Percentiles rank a stretch among this genome's conserved stretches.
These are phyloP conservation scores for Psettodes erumei DNA, from an alignment of 2,113 vertebrate genomes.

Conservation along the genomic window DNA sequence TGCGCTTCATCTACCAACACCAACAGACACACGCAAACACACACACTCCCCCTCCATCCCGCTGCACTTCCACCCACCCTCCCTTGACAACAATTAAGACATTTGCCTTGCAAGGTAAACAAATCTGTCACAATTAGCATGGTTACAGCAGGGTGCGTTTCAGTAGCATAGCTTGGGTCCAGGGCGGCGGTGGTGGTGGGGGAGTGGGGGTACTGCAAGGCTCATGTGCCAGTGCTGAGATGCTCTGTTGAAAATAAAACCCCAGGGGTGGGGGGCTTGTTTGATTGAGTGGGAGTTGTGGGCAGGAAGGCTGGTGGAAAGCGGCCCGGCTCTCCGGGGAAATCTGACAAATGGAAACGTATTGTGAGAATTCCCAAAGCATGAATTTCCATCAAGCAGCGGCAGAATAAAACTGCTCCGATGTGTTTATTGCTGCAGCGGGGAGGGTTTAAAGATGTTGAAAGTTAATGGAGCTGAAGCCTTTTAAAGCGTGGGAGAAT, in stretches of 20 bases:
- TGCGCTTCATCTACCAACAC: background rate
- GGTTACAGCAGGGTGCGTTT: slow-evolving; percentile 22
- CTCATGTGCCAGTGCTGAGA: background rate
- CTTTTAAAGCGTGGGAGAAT: background rate
- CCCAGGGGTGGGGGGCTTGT: background rate
- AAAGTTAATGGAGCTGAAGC: slow-evolving; percentile 8
- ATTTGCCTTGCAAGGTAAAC: slow-evolving; percentile 48
- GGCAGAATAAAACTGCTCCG: slow-evolving; percentile 24
- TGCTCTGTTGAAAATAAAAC: slow-evolving; percentile 21
- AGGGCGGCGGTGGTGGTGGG: background rate
- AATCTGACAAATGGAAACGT: slow-evolving; percentile 60
- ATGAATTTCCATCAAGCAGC: slow-evolving; percentile 33
- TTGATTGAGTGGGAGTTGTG: slow-evolving; percentile 44
- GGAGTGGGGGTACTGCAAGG: background rate
- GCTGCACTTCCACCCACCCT: slow-evolving; percentile 7
- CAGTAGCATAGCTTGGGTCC: background rate
- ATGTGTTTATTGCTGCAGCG: slow-evolving; percentile 43
- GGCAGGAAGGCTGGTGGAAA: slow-evolving; percentile 34
- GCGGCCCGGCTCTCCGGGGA: slow-evolving; percentile 30
- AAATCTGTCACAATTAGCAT: slow-evolving; percentile 60
- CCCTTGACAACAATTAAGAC: slow-evolving; percentile 50
- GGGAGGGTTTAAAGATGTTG: slow-evolving; percentile 31
- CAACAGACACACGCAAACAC: background rate
- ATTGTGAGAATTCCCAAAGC: slow-evolving; percentile 43
- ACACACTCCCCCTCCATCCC: background rate